Evolutionary conservation across 1,140 invertebrate species (phyloP), one percentile per base, ranked within the genome.

Genomic region (Temnothorax curvispinosus): DNA sequence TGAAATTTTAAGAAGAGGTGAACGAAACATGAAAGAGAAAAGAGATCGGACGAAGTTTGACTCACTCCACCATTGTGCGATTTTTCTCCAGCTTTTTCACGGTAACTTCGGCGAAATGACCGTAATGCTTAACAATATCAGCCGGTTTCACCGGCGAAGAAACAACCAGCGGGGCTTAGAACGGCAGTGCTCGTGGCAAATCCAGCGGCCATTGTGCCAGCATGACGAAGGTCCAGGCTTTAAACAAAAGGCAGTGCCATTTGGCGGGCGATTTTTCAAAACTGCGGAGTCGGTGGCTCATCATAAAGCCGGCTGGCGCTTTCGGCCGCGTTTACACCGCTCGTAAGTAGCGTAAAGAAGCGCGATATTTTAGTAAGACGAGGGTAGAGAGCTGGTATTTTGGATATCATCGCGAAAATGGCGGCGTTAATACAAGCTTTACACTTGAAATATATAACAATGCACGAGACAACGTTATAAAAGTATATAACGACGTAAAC

Each of bases 221-320:
- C 80, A 84, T 84, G 80, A 84, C 80, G 80, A 84, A 84, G 80
- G 80, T 84, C 69, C 80, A 60, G 54, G 69, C 58, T 85, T 85
- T 85, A 85, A 85, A 85, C 84, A 85, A 85, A 85, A 85, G 84
- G 75, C 60, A 65, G 75, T 78, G 84, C 75, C 75, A 85, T 85
- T 85, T 85, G 72, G 84, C 62, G 84, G 38, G 60, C 84, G 75
- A 85, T 85, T 85, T 85, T 85, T 85, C 84, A 85, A 85, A 84
- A 85, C 84, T 85, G 58, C 47, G 60, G 47, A 77, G 84, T 85
- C 72, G 84, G 84, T 65, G 84, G 84, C 84, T 85, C 84, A 85
- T 85, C 84, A 85, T 85, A 85, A 85, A 85, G 84, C 74, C 84
- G 62, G 74, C 72, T 60, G 52, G 62, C 15, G 38, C 75, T 80